Conservation (phyloP, 2,797 vertebrate species). For the Myotis pilosus region DNA sequence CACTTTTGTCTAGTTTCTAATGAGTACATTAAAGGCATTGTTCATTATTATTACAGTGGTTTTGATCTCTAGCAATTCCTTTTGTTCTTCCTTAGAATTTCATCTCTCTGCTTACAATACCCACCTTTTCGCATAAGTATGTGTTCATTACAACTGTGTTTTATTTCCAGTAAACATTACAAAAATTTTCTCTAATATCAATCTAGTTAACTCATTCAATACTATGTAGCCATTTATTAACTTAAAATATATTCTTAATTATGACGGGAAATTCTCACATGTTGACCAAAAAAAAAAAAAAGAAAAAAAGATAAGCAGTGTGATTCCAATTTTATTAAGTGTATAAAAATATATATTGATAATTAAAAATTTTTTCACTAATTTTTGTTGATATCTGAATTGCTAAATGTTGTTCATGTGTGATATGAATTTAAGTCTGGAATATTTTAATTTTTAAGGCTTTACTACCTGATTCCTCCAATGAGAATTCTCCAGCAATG, state of each 20-base stretch:
- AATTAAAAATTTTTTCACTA: not conserved
- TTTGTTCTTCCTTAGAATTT: not conserved
- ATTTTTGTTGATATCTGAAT: not conserved
- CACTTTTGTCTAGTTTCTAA: not conserved
- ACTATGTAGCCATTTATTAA: not conserved
- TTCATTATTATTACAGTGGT: not conserved
- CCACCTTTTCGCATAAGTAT: not conserved
- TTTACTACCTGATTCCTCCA: conserved; percentile 95
- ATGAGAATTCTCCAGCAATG: conserved; percentile 96
- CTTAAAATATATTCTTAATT: not conserved
- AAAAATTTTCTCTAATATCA: not conserved
- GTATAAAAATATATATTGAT: not conserved
- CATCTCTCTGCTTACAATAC: not conserved
- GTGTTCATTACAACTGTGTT: not conserved
- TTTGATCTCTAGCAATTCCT: not conserved
- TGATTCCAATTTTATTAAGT: not conserved
- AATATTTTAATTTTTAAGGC: conserved; percentile 83
- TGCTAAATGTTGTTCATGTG: not conserved
- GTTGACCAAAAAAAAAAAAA: not conserved
- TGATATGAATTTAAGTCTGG: not conserved
- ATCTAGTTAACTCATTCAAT: not conserved
- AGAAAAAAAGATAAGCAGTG: not conserved
- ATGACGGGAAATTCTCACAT: not conserved
- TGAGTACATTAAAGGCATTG: not conserved
- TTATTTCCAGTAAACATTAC: not conserved